Conservation (phyloP, 2,113 vertebrate genomes). For the Antechinus stuartii region DNA sequence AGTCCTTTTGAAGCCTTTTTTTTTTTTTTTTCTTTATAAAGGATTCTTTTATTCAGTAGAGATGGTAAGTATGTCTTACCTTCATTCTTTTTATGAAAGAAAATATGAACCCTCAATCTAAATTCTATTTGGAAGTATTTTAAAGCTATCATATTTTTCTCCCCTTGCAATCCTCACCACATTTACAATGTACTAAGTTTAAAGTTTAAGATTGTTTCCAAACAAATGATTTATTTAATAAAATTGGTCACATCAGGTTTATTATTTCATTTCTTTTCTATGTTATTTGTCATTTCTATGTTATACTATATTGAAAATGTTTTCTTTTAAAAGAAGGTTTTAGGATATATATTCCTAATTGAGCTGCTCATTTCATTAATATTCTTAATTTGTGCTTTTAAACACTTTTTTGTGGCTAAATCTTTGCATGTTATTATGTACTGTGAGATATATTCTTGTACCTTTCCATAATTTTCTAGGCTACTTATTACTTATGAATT, state of each 20-base stretch:
- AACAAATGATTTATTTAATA: not conserved
- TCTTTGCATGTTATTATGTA: conserved; percentile 43
- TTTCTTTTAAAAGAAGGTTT: conserved; percentile 50
- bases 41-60: conserved; percentile 57
- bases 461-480: not conserved
- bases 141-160: conserved; percentile 8
- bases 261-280: conserved; percentile 41
- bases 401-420: not conserved
- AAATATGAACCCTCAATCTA: not conserved
- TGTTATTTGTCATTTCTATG: conserved; percentile 41
- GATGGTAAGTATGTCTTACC: conserved; percentile 47
- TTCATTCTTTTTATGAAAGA: conserved; percentile 44
- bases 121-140: not conserved
- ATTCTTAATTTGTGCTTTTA: conserved; percentile 33
- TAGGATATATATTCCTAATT: not conserved
- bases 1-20: conserved; percentile 70
- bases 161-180: not conserved
- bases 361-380: conserved; percentile 41
- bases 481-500: not conserved
- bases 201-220: conserved; percentile 5
- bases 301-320: not conserved
- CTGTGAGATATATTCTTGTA: not conserved
- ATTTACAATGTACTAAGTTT: not conserved
- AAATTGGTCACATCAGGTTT: not conserved
- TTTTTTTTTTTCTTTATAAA: conserved; percentile 27